Percentiles rank a stretch among this genome's conserved stretches.
Conservation (phyloP, 1,140 invertebrate genomes). For the Tetramorium parvispinum region DNA sequence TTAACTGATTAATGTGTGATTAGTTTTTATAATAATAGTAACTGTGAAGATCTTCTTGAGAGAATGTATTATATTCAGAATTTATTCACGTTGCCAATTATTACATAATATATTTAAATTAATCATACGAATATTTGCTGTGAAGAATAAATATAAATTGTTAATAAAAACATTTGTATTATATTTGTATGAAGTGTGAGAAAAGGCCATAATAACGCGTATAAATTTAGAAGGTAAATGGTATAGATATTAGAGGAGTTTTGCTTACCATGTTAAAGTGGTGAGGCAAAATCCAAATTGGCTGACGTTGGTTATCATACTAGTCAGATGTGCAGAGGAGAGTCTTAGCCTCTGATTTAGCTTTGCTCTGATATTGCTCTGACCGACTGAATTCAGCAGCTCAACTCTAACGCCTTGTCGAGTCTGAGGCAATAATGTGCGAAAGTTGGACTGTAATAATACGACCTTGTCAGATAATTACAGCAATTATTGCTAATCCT, state of each 20-base stretch:
- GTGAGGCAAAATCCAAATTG: slow-evolving; percentile 17
- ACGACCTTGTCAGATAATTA: slow-evolving; percentile 16
- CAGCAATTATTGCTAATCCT: slow-evolving; percentile 18
- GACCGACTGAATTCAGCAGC: slow-evolving; percentile 29
- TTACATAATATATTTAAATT: not conserved
- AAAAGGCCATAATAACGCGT: not conserved
- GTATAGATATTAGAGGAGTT: slow-evolving; percentile 18
- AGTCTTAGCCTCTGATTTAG: slow-evolving; percentile 71
- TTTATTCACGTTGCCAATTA: not conserved
- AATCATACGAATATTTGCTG: not conserved
- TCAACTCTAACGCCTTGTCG: slow-evolving; percentile 31
- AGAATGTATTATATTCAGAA: not conserved
- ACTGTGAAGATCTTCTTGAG: not conserved
- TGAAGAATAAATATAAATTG: slow-evolving; percentile 10
- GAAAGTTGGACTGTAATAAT: slow-evolving; percentile 25
- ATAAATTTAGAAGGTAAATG: not conserved
- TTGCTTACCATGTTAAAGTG: slow-evolving; percentile 17
- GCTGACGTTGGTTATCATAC: slow-evolving; percentile 64
- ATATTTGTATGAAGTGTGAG: not conserved
- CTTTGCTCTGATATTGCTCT: no score
- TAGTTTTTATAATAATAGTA: not conserved
- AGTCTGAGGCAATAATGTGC: not conserved
- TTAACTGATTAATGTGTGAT: not conserved
- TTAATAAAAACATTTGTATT: not conserved
- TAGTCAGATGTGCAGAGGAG: slow-evolving; percentile 59